Base-by-base conservation (phyloP, 2,888 invertebrate species). In the Drosophila helvetica region DNA sequence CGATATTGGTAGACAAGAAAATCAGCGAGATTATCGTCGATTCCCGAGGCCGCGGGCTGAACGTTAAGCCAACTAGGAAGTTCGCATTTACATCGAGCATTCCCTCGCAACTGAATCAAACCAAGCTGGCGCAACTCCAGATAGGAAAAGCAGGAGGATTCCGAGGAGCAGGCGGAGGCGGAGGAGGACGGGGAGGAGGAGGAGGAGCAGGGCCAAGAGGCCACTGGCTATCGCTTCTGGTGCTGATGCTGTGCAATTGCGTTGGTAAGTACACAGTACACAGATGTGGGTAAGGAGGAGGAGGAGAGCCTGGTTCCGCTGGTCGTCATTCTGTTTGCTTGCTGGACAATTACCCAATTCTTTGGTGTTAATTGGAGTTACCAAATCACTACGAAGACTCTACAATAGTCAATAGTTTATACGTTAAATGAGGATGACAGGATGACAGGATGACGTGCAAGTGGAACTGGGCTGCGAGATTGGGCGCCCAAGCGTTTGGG, bases 241-340 rank as follows among this genome's bases (percentile, higher is more conserved):
- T 89, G 15, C 72, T 92, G 45, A 75, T 91, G 60, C 75, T 91
- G 56, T 90, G 90, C 88, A 92, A 90, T 75, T 91, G 90, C 75
- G 90, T 92, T 79, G 92, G 92, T 91, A 86, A 91, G 90, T 90
- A 22, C 22, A 22, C n/a, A n/a, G n/a, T n/a, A n/a, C 4, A 22
- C 22, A 22, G 3, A 33, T 0, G 27, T 43, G 52, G 6, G 38
- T 10, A 2, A 15, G 33, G 33, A 2, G 38, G 6, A 38, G 15
- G 15, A 15, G 1, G 6, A 15, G n/a, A 6, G 15, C 38, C 15
- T 6, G 38, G n/a, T 6, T 38, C 38, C 38, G 7, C 38, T 38
- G 2, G 38, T n/a, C 15, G 38, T 12, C 33, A 22, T 3, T 19
- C 19, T 19, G 19, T 19, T 19, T 19, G 19, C 19, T 19, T 19